A percentile compares a stretch with the other conserved stretches of the same genome.
phyloP scores from a whole-genome alignment of 2,888 invertebrate genomes.

The Chymomyza procnemis region DNA sequence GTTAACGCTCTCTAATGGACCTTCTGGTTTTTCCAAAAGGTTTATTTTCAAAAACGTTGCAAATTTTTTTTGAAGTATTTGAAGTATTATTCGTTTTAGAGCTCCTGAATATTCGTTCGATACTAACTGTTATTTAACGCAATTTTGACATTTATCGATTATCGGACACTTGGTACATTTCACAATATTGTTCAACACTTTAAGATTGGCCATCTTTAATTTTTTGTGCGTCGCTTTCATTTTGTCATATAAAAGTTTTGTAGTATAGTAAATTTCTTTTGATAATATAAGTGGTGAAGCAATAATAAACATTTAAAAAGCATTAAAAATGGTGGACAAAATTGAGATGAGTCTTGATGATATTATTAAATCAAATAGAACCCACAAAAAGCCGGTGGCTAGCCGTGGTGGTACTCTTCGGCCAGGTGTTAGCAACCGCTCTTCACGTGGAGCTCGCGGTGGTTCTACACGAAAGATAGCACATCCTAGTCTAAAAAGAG shows the following conservation, averaged over 20 bases:
- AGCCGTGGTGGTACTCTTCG: slow-evolving; percentile 79
- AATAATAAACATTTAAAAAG: background rate
- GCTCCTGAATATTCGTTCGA: too few species aligned
- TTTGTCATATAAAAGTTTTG: background rate
- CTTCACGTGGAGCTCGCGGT: slow-evolving; percentile 78
- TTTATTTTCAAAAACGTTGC: too few species aligned
- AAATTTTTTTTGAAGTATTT: too few species aligned
- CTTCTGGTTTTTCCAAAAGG: too few species aligned
- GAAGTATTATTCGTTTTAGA: too few species aligned
- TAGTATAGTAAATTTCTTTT: background rate
- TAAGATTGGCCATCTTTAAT: slow-evolving; percentile 52
- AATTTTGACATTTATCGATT: too few species aligned
- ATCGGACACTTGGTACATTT: background rate
- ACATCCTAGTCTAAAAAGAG: slow-evolving; percentile 73
- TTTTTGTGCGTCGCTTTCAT: slow-evolving; percentile 52
- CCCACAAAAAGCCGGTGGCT: slow-evolving; percentile 81
- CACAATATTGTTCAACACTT: slow-evolving; percentile 44
- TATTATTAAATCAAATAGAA: slow-evolving; percentile 91
- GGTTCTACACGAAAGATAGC: slow-evolving; percentile 75
- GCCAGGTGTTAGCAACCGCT: slow-evolving; percentile 80
- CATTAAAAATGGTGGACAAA: slow-evolving; percentile 88
- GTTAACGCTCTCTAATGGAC: too few species aligned
- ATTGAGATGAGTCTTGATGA: slow-evolving; percentile 99
- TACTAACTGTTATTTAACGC: too few species aligned
- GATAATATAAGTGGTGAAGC: background rate